Base-by-base conservation (phyloP, 2,113 vertebrate genomes). In the Daubentonia madagascariensis region DNA sequence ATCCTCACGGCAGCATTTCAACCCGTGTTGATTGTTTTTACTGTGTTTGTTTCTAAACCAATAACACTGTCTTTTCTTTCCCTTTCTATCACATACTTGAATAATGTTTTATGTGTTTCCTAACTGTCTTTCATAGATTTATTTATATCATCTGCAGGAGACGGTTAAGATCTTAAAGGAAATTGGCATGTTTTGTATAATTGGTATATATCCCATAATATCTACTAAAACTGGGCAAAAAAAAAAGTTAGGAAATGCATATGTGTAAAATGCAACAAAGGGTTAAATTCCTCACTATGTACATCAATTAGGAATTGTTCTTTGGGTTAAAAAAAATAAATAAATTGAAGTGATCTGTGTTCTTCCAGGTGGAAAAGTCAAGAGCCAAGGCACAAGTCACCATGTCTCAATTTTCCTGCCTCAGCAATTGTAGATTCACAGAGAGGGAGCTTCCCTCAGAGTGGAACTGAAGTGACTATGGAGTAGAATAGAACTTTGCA, bases 181-280 rank as follows among this genome's bases (percentile, higher is more conserved):
- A 97, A 97, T 10, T 63, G 91, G 35, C 25, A 68, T 63, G 35
- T 93, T 95, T 93, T 52, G 17, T 89, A 43, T 80, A 59, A 91
- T 89, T 75, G 75, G 61, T 68, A 84, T 72, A 68, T 1, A 57
- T 52, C 37, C 43, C 73, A 79, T 93, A 93, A 48, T 37, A 89
- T 13, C 32, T 84, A 80, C 40, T 61, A 95, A 95, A 85, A 54
- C 76, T 37, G 35, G 57, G 40, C n/a, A 92, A 89, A 57, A 65
- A 70, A 85, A 68, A 23, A 93, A 79, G 40, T 52, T 84, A 70
- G 48, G 32, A 93, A 95, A 59, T 28, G n/a, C 5, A 12, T 37
- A 43, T 81, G 91, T 84, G 25, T 73, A 68, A 84, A 89, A 90
- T 23, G 5, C 1, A 3, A 48, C 83, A 73, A 86, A 79, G 40